Conservation (phyloP, 2,113 vertebrate genomes). For the Ariopsis seemanni region DNA sequence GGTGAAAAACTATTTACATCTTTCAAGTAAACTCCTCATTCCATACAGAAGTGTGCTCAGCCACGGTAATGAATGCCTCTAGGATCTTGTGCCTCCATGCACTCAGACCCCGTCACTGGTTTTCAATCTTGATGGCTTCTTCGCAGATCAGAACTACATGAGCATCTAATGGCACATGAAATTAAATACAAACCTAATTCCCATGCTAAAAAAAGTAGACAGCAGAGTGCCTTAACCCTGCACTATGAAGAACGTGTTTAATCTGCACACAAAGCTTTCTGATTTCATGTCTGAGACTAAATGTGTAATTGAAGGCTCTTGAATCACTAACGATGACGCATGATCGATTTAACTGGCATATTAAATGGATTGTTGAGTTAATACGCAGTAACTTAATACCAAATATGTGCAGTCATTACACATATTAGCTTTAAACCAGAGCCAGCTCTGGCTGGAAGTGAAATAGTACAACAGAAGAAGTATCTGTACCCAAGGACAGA, state of each 20-base stretch:
- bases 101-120: slow-evolving; percentile 46
- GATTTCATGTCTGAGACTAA: neutral
- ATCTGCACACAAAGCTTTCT: neutral
- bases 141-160: slow-evolving; percentile 23
- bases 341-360: neutral
- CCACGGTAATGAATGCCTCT: slow-evolving; percentile 40
- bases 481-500: neutral
- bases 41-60: slow-evolving; percentile 46
- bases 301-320: neutral
- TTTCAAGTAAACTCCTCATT: neutral
- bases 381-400: neutral
- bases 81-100: neutral
- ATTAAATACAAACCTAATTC: neutral
- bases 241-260: neutral
- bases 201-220: neutral
- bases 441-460: slow-evolving; percentile 45
- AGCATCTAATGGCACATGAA: neutral
- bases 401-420: neutral
- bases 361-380: neutral
- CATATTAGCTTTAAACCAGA: slow-evolving; percentile 22
- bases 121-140: slow-evolving; percentile 44
- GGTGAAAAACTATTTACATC: slow-evolving; percentile 26
- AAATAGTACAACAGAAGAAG: neutral
- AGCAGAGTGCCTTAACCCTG: neutral
- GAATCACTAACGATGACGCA: neutral